phyloP scores from a whole-genome alignment of 1,140 invertebrate species.

The Oreohelix idahoensis region DNA sequence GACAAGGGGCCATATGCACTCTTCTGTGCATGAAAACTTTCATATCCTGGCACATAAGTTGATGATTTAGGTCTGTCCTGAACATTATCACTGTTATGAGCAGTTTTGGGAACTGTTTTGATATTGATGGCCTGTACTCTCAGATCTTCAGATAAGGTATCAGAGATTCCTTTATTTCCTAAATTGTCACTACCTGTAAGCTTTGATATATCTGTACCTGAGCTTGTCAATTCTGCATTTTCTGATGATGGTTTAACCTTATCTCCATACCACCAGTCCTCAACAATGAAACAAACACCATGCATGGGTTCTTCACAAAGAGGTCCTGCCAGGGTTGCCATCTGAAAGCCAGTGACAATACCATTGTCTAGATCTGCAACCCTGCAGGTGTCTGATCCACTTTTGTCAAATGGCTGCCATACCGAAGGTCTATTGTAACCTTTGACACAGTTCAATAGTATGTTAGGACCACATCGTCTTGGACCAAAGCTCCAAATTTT shows the following conservation, averaged over 20 bases:
- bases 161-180: neutral
- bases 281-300: slow-evolving; percentile 91
- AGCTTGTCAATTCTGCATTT: neutral
- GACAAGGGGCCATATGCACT: slow-evolving; percentile 74
- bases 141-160: neutral
- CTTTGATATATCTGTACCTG: neutral
- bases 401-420: slow-evolving; percentile 67
- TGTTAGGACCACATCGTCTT: slow-evolving; percentile 88
- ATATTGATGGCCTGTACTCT: neutral
- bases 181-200: neutral
- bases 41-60: neutral
- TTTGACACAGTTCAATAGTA: slow-evolving; percentile 84
- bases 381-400: slow-evolving; percentile 11
- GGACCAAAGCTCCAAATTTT: slow-evolving; percentile 94
- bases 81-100: neutral
- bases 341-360: slow-evolving; percentile 94
- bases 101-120: neutral
- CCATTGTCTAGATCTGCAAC: slow-evolving; percentile 65
- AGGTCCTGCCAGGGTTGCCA: slow-evolving; percentile 90
- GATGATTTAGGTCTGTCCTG: neutral
- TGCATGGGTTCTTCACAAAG: slow-evolving; percentile 96
- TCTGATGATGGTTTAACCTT: neutral
- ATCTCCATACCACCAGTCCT: slow-evolving; percentile 75
- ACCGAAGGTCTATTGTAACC: slow-evolving; percentile 71
- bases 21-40: slow-evolving; percentile 28